Percentiles rank a stretch among this genome's conserved stretches.
Conservation (phyloP, 2,888 invertebrate species). For the Microctonus brassicae region DNA sequence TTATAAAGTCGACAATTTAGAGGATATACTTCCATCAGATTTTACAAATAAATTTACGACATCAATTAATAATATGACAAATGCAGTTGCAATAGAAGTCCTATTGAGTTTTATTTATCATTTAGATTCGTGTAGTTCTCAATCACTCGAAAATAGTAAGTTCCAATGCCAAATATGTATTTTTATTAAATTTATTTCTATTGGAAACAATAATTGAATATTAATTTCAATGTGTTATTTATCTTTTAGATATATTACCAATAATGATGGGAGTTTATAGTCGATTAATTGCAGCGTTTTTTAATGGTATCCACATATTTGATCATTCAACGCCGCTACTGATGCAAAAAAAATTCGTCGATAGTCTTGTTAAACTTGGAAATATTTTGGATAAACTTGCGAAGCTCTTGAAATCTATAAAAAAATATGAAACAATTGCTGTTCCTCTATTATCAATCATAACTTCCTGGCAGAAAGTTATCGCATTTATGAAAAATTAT, state of each 20-base stretch:
- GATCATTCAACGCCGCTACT: conserved; percentile 51
- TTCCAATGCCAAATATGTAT: background rate
- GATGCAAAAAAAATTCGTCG: conserved; percentile 54
- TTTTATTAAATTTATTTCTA: background rate
- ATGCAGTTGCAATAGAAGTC: conserved; percentile 51
- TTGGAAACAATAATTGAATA: conserved; percentile 35
- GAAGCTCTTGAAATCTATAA: conserved; percentile 42
- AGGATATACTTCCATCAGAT: conserved; percentile 46
- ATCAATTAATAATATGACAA: conserved; percentile 50
- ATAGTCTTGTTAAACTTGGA: conserved; percentile 52
- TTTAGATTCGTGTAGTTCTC: conserved; percentile 47
- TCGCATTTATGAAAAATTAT: conserved; percentile 54
- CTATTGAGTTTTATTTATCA: conserved; percentile 57
- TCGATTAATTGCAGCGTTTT: conserved; percentile 49
- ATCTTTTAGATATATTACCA: conserved; percentile 24
- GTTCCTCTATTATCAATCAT: conserved; percentile 48
- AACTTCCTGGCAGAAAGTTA: conserved; percentile 54
- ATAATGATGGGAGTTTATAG: conserved; percentile 37
- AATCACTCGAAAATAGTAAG: background rate
- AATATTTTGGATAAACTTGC: conserved; percentile 50
- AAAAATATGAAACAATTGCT: conserved; percentile 45
- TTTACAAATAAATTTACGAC: conserved; percentile 50
- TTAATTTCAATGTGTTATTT: conserved; percentile 9
- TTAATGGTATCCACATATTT: conserved; percentile 56
- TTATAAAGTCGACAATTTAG: conserved; percentile 1